These are phyloP conservation scores for Lates japonicus DNA, from an alignment of 2,797 vertebrate genomes.

Conservation along the genomic window DNA sequence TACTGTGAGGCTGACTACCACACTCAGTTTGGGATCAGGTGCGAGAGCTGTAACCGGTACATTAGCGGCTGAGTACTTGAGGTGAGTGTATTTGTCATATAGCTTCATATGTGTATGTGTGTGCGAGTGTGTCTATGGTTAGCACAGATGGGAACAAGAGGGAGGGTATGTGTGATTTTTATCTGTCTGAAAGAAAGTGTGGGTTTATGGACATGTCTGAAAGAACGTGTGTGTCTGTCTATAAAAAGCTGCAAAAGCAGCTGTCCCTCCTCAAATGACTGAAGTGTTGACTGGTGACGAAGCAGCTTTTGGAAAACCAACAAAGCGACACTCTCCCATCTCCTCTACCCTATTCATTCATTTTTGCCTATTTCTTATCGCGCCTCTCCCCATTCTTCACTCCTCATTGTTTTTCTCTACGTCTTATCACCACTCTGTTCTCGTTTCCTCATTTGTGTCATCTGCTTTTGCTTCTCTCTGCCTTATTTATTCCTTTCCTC, in stretches of 20 bases:
- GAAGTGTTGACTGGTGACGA: slow-evolving; percentile 52
- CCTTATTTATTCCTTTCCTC: slow-evolving; percentile 1
- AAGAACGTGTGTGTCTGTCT: slow-evolving; percentile 19
- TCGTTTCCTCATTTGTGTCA: slow-evolving; percentile 25
- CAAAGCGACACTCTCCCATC: slow-evolving; percentile 39
- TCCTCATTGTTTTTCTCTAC: slow-evolving; percentile 32
- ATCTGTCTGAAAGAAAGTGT: neutral
- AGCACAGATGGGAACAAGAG: slow-evolving; percentile 9
- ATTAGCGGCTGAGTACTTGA: slow-evolving; percentile 97
- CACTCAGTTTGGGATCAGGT: slow-evolving; percentile 95
- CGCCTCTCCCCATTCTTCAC: slow-evolving; percentile 18
- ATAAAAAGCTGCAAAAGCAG: slow-evolving; percentile 62
- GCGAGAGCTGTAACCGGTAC: slow-evolving; percentile 93
- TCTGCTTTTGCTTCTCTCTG: slow-evolving; percentile 14
- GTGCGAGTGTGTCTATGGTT: neutral
- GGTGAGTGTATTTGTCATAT: slow-evolving; percentile 83
- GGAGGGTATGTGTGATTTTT: neutral
- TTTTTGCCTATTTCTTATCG: slow-evolving; percentile 23
- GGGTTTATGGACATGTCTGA: neutral
- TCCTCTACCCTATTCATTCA: slow-evolving; percentile 26
- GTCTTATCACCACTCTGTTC: slow-evolving; percentile 41
- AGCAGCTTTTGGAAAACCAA: slow-evolving; percentile 50
- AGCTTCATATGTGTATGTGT: slow-evolving; percentile 2
- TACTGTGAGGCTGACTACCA: slow-evolving; percentile 96
- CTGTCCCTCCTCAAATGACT: slow-evolving; percentile 60